These are phyloP conservation scores for Gila orcuttii DNA, from an alignment of 2,113 vertebrate genomes.

Conservation along the genomic window DNA sequence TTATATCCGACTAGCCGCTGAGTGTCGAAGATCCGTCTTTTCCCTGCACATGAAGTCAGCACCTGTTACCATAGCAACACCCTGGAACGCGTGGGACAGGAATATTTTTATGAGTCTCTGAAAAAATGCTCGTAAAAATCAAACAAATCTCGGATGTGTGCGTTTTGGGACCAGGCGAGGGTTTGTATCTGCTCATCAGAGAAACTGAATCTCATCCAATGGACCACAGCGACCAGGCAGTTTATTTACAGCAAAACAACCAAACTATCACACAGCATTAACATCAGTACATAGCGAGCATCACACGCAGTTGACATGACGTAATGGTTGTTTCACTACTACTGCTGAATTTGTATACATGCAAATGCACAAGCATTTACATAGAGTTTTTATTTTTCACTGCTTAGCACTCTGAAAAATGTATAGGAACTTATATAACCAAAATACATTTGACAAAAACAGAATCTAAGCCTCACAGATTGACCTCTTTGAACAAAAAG, in stretches of 20 bases:
- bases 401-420: neutral
- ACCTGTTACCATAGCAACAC: slow-evolving; percentile 56
- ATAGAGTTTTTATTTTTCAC: neutral
- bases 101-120: slow-evolving; percentile 52
- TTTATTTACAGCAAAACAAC: slow-evolving; percentile 32
- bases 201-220: slow-evolving; percentile 2
- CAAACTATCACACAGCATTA: slow-evolving; percentile 19
- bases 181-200: slow-evolving; percentile 22
- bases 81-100: slow-evolving; percentile 20
- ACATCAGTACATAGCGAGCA: neutral
- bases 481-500: neutral
- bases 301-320: neutral
- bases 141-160: neutral
- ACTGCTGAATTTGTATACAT: neutral
- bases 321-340: neutral
- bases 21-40: slow-evolving; percentile 21
- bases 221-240: neutral
- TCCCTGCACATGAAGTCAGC: slow-evolving; percentile 37
- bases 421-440: neutral
- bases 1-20: neutral
- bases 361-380: neutral
- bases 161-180: neutral
- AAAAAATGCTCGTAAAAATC: slow-evolving; percentile 49
- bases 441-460: neutral
- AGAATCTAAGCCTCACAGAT: neutral